Evolutionary conservation across 2,113 vertebrate species (phyloP), one percentile per base, ranked within the genome.

Genomic region (Progne subis): DNA sequence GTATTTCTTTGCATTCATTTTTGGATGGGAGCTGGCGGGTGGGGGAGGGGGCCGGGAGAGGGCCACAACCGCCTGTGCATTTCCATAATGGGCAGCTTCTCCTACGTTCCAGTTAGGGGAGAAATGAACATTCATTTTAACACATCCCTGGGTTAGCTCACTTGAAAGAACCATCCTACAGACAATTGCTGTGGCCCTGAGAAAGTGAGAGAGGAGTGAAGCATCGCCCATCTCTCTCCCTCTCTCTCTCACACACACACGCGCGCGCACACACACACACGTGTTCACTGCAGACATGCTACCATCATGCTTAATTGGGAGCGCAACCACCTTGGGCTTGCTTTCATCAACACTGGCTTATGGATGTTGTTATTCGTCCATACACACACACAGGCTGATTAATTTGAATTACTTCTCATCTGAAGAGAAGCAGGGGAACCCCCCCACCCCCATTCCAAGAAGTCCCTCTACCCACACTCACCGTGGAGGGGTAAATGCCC

Each of bases 1-100:
- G 98, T 98, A 98, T 98, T 98, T 98, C 98, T 98, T 97, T 98
- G 98, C 98, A 98, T 98, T 98, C 97, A 98, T 98, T 98, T 98
- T 98, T 94, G 98, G 98, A 97, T 94, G 97, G 97, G 96, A 97
- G 82, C 93, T 95, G 97, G 97, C 83, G 91, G 94, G 26, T 96
- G 97, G 97, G 96, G 97, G 97, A 97, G 97, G 97, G 96, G 86
- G 63, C 71, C 3, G 0, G 71, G 80, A 76, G 64, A 83, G 88
- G 88, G 71, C 87, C 79, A 90, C 87, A 69, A 56, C 91, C 61
- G 88, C 82, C 53, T 65, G 88, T 64, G 88, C 61, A 72, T 94
- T 95, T 96, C 96, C 83, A 92, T 81, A 96, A 96, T 24, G 75
- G 29, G 93, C 74, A 85, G 92, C 63, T 94, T 87, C 90, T 89